Conservation (phyloP, 1,140 invertebrate genomes). For the Phthorimaea operculella region DNA sequence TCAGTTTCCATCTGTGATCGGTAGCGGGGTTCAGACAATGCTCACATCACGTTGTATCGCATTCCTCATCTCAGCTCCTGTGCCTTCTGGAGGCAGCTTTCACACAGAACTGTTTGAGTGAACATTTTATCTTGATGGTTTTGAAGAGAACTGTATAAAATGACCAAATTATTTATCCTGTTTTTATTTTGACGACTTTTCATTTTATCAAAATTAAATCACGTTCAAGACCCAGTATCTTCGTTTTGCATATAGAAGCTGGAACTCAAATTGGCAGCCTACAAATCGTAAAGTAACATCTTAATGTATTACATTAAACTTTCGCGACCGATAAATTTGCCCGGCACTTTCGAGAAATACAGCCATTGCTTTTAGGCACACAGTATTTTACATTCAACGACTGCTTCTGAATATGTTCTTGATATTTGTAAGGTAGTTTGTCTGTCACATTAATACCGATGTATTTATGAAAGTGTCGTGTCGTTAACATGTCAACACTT, state of each 20-base stretch:
- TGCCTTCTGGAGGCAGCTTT: neutral
- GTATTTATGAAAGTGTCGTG: neutral
- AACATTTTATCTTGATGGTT: neutral
- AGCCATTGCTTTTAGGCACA: neutral
- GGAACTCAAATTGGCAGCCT: too few relatives aligned
- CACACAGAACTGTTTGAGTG: neutral
- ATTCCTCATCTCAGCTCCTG: conserved; percentile 25
- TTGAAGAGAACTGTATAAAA: too few relatives aligned
- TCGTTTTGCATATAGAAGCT: too few relatives aligned
- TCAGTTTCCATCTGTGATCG: conserved; percentile 17
- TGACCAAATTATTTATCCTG: too few relatives aligned
- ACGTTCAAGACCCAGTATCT: too few relatives aligned
- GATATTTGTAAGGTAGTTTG: neutral
- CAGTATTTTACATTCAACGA: neutral
- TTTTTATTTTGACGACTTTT: too few relatives aligned
- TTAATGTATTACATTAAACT: neutral
- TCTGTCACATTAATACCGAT: neutral
- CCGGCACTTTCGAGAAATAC: neutral
- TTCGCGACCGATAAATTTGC: neutral
- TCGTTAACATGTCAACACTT: neutral
- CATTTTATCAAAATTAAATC: too few relatives aligned
- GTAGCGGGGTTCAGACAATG: conserved; percentile 24
- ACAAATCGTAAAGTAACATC: too few relatives aligned
- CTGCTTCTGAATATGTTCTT: neutral
- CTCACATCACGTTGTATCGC: conserved; percentile 23